These are phyloP conservation scores for Sipha maydis DNA, from an alignment of 2,888 invertebrate genomes.

Conservation along the genomic window DNA sequence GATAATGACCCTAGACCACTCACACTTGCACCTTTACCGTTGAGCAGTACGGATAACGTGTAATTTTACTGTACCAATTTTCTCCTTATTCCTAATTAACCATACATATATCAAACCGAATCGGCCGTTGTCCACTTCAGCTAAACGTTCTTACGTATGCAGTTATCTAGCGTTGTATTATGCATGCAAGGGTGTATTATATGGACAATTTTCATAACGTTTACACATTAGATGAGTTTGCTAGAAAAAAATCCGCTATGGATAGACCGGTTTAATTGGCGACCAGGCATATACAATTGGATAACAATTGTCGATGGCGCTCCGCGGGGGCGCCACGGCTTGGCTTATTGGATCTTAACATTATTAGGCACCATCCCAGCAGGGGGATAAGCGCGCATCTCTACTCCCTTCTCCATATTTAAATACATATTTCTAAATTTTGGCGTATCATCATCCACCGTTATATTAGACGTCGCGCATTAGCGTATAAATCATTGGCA, in stretches of 20 bases:
- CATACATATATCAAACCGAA: neutral
- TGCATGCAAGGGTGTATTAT: neutral
- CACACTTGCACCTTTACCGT: neutral
- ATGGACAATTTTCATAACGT: neutral
- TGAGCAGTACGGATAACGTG: neutral
- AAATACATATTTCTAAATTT: slow-evolving; percentile 12
- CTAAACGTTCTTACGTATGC: too few species aligned
- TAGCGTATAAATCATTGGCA: slow-evolving; percentile 4
- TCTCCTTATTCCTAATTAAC: neutral
- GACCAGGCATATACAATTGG: slow-evolving; percentile 50
- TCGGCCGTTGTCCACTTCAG: neutral
- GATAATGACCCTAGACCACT: slow-evolving; percentile 31
- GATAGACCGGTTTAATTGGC: slow-evolving; percentile 50
- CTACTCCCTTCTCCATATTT: slow-evolving; percentile 22
- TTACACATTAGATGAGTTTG: neutral
- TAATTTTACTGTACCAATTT: neutral
- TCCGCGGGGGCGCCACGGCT: slow-evolving; percentile 39
- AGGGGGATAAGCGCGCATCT: slow-evolving; percentile 23
- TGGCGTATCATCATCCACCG: neutral
- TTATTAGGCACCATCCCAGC: slow-evolving; percentile 56
- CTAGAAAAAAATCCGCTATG: neutral
- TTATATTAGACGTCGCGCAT: neutral
- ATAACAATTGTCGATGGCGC: slow-evolving; percentile 45
- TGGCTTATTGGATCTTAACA: slow-evolving; percentile 28
- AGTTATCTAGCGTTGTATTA: neutral